These are phyloP conservation scores for Papilio aristodemus DNA, from an alignment of 1,140 invertebrate species.

Conservation along the genomic window DNA sequence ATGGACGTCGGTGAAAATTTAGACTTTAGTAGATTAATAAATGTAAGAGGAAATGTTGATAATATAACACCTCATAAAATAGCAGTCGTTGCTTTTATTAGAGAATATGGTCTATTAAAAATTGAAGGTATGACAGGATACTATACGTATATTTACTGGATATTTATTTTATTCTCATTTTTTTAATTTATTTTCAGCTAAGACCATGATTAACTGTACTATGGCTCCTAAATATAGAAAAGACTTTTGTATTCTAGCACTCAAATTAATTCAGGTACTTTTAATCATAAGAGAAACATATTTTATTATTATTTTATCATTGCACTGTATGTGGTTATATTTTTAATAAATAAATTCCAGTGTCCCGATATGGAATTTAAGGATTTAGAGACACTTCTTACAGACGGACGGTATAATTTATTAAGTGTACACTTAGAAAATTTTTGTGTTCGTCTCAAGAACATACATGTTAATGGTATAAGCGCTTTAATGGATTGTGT, in stretches of 20 bases:
- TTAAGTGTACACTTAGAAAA: conserved; percentile 75
- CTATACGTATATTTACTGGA: not conserved
- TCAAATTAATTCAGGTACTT: conserved; percentile 76
- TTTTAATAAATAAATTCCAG: conserved; percentile 46
- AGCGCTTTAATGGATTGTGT: conserved; percentile 77
- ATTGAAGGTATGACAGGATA: conserved; percentile 57
- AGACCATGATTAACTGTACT: conserved; percentile 64
- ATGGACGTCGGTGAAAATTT: conserved; percentile 65
- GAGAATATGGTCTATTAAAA: conserved; percentile 75
- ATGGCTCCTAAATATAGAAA: conserved; percentile 77
- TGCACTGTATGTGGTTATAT: conserved; percentile 5
- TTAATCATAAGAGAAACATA: not conserved
- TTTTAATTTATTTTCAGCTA: conserved; percentile 56
- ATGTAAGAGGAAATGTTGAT: conserved; percentile 69
- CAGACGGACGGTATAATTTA: conserved; percentile 75
- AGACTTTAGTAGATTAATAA: conserved; percentile 67
- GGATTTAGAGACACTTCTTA: conserved; percentile 72
- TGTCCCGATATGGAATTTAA: conserved; percentile 80
- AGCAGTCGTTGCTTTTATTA: conserved; percentile 77
- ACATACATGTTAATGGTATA: conserved; percentile 76
- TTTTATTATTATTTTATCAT: too few relatives aligned
- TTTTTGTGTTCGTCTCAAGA: conserved; percentile 76
- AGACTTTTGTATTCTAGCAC: conserved; percentile 77
- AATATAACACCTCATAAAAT: conserved; percentile 80
- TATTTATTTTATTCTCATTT: conserved; percentile 27